Conservation (phyloP, 2,797 vertebrate genomes). For the Epinephelus awoara region DNA sequence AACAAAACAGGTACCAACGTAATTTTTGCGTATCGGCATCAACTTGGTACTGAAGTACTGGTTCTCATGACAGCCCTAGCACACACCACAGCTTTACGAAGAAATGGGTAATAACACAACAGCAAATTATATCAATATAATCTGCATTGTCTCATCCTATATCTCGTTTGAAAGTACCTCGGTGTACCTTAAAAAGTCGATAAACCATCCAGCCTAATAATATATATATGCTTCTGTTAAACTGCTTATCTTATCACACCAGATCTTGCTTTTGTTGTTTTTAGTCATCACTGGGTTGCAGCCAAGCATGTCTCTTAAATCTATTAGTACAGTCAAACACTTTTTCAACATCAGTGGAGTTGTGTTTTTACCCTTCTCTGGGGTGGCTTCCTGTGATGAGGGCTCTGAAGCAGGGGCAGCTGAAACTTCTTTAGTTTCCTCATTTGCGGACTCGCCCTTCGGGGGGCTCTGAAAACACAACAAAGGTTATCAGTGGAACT, state of each 20-base stretch:
- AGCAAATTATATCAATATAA: too few relatives aligned
- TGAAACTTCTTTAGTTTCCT: slow-evolving; percentile 90
- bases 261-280: slow-evolving; percentile 16
- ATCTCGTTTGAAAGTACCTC: too few relatives aligned
- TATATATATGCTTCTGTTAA: not conserved
- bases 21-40: too few relatives aligned
- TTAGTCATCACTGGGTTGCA: slow-evolving; percentile 1
- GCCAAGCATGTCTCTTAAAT: slow-evolving; percentile 17
- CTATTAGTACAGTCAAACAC: slow-evolving; percentile 4
- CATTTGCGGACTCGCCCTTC: slow-evolving; percentile 89
- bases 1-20: too few relatives aligned
- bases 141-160: too few relatives aligned
- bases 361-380: slow-evolving; percentile 91
- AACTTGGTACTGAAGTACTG: too few relatives aligned
- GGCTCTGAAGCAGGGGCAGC: slow-evolving; percentile 89
- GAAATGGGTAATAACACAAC: too few relatives aligned
- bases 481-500: slow-evolving; percentile 16
- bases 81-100: too few relatives aligned
- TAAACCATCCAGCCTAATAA: not conserved
- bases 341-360: not conserved
- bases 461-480: slow-evolving; percentile 91
- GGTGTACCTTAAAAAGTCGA: too few relatives aligned
- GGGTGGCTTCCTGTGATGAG: slow-evolving; percentile 92
- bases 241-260: not conserved
- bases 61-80: too few relatives aligned